Evolutionary conservation across 2,888 invertebrate genomes (phyloP), one percentile per base, ranked within the genome.

Genomic region (Petrolisthes cinctipes): DNA sequence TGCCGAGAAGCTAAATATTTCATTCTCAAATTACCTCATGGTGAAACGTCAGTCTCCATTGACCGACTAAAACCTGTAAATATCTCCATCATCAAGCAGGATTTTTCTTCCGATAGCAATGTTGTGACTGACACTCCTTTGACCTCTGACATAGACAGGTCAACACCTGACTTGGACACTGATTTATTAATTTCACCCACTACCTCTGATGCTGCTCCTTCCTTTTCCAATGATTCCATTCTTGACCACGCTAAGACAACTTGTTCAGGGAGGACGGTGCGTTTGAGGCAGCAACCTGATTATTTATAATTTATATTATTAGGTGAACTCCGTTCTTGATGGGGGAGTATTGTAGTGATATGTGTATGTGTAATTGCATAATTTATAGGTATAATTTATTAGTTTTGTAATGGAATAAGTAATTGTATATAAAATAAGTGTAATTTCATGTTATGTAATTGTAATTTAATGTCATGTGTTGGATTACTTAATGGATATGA

Each of bases 1-100:
- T 2, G 37, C 37, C 37, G 37, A 37, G 37, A 66, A 66, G 66
- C 66, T 66, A 66, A 82, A 51, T 57, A 37, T 20, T 82, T 82
- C 68, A 54, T 82, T 14, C 57, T 82, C 51, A 57, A 82, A 23
- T 37, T 82, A 51, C 20, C 20, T 51, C 20, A 57, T 0, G 23
- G 57, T 20, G 17, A 66, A 37, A 20, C 20, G n/a, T 37, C 82
- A 37, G 82, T 82, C 37, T 80, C 81, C 4, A 80, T 80, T 54
- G 81, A 76, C 37, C 20, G 76, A 76, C 76, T 76, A 3, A 76
- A 76, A 37, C 76, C 76, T 1, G 76, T 4, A 66, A 2, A 66
- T 66, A 66, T 66, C 1, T 66, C 66, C 1, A 66, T 66, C 66
- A 1, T 3, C 17, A 66, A 66, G 66, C 66, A 66, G 66, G 66